Percentiles rank a stretch among this genome's conserved stretches.
These are phyloP conservation scores for Calidris pygmaea DNA, from an alignment of 2,113 vertebrate species.

Conservation along the genomic window DNA sequence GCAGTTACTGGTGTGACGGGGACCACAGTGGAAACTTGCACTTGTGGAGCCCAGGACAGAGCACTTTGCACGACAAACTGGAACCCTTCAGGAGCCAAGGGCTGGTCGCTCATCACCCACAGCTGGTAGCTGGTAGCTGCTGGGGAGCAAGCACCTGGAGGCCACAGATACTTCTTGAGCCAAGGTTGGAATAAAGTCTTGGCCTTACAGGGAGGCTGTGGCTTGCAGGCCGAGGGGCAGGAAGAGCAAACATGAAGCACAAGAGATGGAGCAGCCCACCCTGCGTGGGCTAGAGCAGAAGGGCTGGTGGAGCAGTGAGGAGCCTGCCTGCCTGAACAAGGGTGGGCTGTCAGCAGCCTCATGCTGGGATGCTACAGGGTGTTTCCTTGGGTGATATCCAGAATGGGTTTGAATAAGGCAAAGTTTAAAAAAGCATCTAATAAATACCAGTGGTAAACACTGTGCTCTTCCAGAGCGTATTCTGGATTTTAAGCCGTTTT, in stretches of 20 bases:
- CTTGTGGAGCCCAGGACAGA: background rate
- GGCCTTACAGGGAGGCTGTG: background rate
- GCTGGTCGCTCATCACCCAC: background rate
- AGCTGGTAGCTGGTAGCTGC: background rate
- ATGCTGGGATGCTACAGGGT: background rate
- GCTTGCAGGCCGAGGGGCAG: background rate
- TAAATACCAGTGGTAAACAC: background rate
- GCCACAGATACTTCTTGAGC: background rate
- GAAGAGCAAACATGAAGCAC: background rate
- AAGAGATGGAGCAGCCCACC: background rate
- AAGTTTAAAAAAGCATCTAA: background rate
- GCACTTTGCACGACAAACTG: background rate
- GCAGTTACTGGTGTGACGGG: background rate
- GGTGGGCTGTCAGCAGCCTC: background rate
- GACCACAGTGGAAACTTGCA: background rate
- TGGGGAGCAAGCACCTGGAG: background rate
- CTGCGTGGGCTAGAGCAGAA: background rate
- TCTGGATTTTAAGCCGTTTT: background rate
- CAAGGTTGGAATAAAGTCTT: background rate
- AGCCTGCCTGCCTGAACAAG: background rate
- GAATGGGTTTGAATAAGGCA: background rate
- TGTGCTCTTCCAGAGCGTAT: background rate
- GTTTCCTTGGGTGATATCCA: background rate
- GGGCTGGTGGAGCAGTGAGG: background rate
- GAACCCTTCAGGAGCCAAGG: background rate